Evolutionary conservation across 2,797 vertebrate genomes (phyloP), one percentile per base, ranked within the genome.

Genomic region (Pagetopsis macropterus): DNA sequence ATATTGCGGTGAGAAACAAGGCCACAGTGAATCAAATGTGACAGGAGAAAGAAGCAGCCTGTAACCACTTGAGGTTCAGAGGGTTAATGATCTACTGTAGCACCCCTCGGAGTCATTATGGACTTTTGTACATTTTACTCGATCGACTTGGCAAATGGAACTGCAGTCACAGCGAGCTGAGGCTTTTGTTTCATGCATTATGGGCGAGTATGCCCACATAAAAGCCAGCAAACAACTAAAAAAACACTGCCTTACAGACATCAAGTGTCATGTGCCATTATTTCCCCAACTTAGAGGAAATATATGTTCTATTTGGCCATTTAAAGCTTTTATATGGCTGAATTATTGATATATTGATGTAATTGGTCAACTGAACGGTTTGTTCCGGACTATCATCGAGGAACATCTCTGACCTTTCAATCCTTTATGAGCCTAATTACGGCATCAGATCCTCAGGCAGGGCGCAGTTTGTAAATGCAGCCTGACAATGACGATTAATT

Each of bases 401-500:
- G 48, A 51, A 45, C 33, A 52, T 65, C 68, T 44, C 17, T 84
- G 64, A 82, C 59, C 81, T 83, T 75, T 70, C 71, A 50, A 70
- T 67, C 54, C 54, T 69, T 56, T 65, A 70, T 50, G 52, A 70
- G 65, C 75, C 55, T 70, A 77, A 84, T 76, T 78, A 61, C 71
- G 70, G 68, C 65, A 37, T 17, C 16, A 70, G 54, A 23, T 79
- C 59, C 60, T 66, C 56, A 57, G 68, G 66, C 77, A 60, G 45
- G 13, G 31, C 17, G 31, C 51, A 40, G 58, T 75, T 79, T 81
- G 73, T 79, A 61, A 78, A 84, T 82, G 74, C 64, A 68, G 62
- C 40, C 66, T 52, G 69, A 70, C 77, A 81, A 76, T 76, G 69
- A 83, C 68, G 58, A 88, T 83, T 78, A 82, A 80, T 83, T 77